Base-by-base conservation (phyloP, 2,797 vertebrate species). In the Loriculus beryllinus region DNA sequence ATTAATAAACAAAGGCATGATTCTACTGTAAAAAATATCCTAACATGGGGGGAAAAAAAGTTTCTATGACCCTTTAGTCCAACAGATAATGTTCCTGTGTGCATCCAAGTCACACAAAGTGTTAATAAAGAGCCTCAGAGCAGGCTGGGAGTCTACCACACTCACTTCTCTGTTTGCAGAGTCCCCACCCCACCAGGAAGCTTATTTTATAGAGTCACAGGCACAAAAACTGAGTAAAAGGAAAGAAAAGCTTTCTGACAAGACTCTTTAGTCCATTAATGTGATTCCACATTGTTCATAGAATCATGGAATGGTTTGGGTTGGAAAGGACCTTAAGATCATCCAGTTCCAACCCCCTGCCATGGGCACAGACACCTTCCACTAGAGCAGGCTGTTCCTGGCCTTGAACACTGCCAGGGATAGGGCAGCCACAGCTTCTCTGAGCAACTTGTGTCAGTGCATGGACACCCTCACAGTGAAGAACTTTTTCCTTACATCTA, bases 221-320 rank as follows among this genome's bases (percentile, higher is more conserved):
- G 49, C 79, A 51, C n/a, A 91, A 88, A 82, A 88, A 74, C 22
- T 9, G n/a, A 86, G 25, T 45, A 86, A 94, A 40, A 18, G 62
- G 59, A 83, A 48, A 82, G 49, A 93, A 93, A 94, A 92, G 75
- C 72, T 87, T 90, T 65, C 86, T 81, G 71, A 79, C 86, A 86
- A 71, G 49, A 71, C 71, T 49, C 48, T 74, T 67, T 4, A 68
- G 42, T 82, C 76, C 51, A 71, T 91, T 82, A 85, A 71, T 22
- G 9, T 15, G 23, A 89, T 43, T 54, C 25, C 19, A 56, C 9
- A 18, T 28, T 26, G 33, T 69, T 93, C 33, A 25, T 5, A 57
- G 56, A 57, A 57, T 25, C 56, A 57, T 35, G 14, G 56, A 57
- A 35, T 57, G 33, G 22, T 57, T 17, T 35, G 33, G 14, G 33